These are phyloP conservation scores for Amblyjoppa proteus DNA, from an alignment of 2,888 invertebrate species.

Conservation along the genomic window DNA sequence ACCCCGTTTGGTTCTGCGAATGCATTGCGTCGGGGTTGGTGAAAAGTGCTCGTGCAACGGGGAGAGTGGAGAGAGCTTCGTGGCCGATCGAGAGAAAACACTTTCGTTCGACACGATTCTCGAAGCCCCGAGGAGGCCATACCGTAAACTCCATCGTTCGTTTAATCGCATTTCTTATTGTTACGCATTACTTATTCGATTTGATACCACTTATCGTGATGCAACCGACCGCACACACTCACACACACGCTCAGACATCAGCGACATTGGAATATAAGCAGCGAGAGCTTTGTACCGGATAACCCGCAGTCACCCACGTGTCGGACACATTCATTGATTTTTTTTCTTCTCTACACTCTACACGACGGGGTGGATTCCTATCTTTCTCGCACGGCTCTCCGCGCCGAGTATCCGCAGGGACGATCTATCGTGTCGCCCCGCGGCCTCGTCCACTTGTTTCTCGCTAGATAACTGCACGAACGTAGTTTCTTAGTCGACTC, in stretches of 20 bases:
- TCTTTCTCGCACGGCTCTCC: constrained; percentile 6
- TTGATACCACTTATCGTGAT: constrained; percentile 75
- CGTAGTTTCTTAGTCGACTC: constrained; percentile 9
- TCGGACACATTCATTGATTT: constrained; percentile 62
- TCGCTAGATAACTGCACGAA: constrained; percentile 42
- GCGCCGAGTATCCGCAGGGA: constrained; percentile 32
- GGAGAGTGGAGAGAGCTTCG: background rate
- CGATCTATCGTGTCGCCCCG: constrained; percentile 51
- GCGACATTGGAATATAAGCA: constrained; percentile 13
- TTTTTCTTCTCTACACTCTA: constrained; percentile 23
- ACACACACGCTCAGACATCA: background rate
- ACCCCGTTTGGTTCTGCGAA: background rate
- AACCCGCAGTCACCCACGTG: constrained; percentile 61
- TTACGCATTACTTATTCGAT: constrained; percentile 73
- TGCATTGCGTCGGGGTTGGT: background rate
- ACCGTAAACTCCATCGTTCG: constrained; percentile 50
- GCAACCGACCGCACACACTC: constrained; percentile 55
- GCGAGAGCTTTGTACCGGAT: constrained; percentile 19
- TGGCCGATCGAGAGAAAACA: constrained; percentile 22
- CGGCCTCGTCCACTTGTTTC: constrained; percentile 55
- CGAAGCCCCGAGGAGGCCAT: constrained; percentile 55
- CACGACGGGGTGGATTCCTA: background rate
- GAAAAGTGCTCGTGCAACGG: background rate
- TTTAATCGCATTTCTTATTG: constrained; percentile 76
- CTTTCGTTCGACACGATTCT: constrained; percentile 25